Base-by-base conservation (phyloP, 2,888 invertebrate genomes). In the Apomyelois bistriatella region DNA sequence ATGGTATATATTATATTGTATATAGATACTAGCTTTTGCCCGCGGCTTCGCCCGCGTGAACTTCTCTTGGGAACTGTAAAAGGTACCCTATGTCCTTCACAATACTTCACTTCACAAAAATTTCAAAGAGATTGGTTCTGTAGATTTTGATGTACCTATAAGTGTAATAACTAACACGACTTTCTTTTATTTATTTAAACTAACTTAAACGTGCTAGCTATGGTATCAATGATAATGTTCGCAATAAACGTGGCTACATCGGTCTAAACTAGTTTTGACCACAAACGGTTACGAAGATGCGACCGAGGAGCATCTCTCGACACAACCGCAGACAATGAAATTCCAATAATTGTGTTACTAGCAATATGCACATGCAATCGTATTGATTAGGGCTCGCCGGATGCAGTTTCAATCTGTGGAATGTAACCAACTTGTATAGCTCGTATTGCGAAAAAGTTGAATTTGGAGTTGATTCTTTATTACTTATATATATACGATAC, bases 261-360 rank as follows among this genome's bases (percentile, higher is more conserved):
- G 13, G 15, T 46, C 16, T 8, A 30, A 43, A 13, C 28, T 30
- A 43, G 30, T 43, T 43, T 30, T 15, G 32, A 46, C 15, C 16
- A 32, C 10, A 46, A 12, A 32, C 16, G 8, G 13, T 13, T 32
- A 30, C 30, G 30, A 13, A 32, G 46, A 35, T 46, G 15, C 16
- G 6, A 32, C 46, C 15, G 32, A 46, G 32, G 22, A 46, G 46
- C 46, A 15, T 46, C 46, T 46, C 46, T 46, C 15, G 32, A 32
- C 46, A 16, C 46, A 46, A 46, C 55, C 58, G 49, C 60, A 68
- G 60, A 66, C 71, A 66, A 62, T 74, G 72, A 72, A 74, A 76
- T 73, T 72, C 72, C 75, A 68, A 75, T 78, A 77, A 77, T 75
- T 72, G 69, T 68, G 68, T 72, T 66, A 74, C 64, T 55, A 53